A percentile compares a stretch with the other conserved stretches of the same genome.
These are phyloP conservation scores for Archips crataeganus DNA, from an alignment of 2,888 invertebrate species.

Conservation along the genomic window DNA sequence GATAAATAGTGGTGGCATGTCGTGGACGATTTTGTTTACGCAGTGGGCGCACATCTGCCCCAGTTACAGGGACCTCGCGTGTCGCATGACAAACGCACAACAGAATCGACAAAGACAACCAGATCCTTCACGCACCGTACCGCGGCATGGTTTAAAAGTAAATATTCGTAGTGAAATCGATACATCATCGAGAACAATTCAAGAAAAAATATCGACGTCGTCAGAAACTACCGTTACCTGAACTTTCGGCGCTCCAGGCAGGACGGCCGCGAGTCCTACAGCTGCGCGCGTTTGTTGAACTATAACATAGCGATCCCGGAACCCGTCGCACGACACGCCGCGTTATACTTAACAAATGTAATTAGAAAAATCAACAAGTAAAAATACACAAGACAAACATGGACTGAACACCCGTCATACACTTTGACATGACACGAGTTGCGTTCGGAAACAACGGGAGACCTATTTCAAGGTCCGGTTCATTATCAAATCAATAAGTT, in stretches of 20 bases:
- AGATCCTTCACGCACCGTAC: not conserved
- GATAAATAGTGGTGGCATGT: slow-evolving; percentile 1
- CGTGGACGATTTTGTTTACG: slow-evolving; percentile 30
- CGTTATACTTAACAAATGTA: slow-evolving; percentile 66
- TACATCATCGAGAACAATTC: slow-evolving; percentile 32
- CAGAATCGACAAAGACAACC: not conserved
- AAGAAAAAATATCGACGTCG: slow-evolving; percentile 67
- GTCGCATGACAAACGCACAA: not conserved
- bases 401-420: slow-evolving; percentile 70
- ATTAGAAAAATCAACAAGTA: slow-evolving; percentile 81
- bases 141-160: not conserved
- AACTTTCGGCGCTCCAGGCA: slow-evolving; percentile 62
- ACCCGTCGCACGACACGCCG: slow-evolving; percentile 59
- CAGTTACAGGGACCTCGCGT: not conserved
- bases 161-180: slow-evolving; percentile 35
- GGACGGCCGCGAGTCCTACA: slow-evolving; percentile 55
- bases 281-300: slow-evolving; percentile 55
- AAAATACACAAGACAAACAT: slow-evolving; percentile 74
- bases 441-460: slow-evolving; percentile 53
- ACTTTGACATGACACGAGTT: slow-evolving; percentile 59
- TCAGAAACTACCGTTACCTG: slow-evolving; percentile 84
- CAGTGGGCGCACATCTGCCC: slow-evolving; percentile 31
- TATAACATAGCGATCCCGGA: slow-evolving; percentile 67
- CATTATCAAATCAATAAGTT: not conserved
- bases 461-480: slow-evolving; percentile 43